Evolutionary conservation across 2,888 invertebrate species (phyloP).

Genomic region (Brachynemurus nebulosus): DNA sequence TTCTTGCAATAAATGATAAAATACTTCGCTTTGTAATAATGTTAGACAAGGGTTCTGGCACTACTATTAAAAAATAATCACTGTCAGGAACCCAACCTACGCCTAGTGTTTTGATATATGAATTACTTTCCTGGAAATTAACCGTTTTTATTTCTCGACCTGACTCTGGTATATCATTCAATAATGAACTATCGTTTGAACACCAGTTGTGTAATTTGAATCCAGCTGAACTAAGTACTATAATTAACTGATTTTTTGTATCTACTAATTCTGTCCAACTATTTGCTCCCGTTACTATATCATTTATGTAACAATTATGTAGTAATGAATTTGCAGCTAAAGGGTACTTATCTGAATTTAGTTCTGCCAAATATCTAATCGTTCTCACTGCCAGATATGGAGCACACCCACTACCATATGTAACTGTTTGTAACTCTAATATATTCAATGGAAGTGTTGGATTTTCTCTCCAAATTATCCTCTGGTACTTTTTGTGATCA

Average conservation of each 20-base stretch:
- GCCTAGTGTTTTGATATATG: no score
- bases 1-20: no score
- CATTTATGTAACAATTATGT: slow-evolving; percentile 11
- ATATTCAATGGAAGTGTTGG: not conserved
- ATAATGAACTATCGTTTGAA: not conserved
- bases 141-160: no score
- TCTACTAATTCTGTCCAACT: not conserved
- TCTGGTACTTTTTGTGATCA: not conserved
- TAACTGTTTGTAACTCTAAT: not conserved
- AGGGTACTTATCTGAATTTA: not conserved
- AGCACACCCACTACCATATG: not conserved
- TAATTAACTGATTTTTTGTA: not conserved
- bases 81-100: no score
- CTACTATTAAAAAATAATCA: no score
- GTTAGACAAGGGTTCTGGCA: no score
- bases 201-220: slow-evolving; percentile 1
- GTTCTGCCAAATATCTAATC: not conserved
- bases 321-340: slow-evolving; percentile 1
- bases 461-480: not conserved
- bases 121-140: no score
- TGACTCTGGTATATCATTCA: not conserved
- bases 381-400: not conserved
- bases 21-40: no score
- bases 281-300: slow-evolving; percentile 9
- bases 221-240: not conserved